Percentiles rank a stretch among this genome's conserved stretches.
These are phyloP conservation scores for Trichogramma pretiosum DNA, from an alignment of 1,140 invertebrate species.

Conservation along the genomic window DNA sequence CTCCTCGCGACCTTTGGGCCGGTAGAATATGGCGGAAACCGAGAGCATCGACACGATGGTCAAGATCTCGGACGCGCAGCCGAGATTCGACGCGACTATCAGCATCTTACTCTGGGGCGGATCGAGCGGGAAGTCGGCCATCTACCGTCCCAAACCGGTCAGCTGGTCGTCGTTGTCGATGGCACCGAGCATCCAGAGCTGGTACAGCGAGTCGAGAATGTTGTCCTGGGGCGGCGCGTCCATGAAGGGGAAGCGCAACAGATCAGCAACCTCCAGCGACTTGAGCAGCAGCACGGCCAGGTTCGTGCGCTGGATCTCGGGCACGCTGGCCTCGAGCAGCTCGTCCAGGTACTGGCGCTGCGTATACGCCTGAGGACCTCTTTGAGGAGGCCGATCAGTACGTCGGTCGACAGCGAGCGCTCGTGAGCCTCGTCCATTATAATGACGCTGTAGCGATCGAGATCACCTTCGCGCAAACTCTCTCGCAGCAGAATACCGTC, in stretches of 20 bases:
- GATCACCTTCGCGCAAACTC: constrained; percentile 85
- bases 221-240: constrained; percentile 98
- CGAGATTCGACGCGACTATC: constrained; percentile 83
- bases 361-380: constrained; percentile 93
- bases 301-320: constrained; percentile 98
- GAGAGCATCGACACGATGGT: constrained; percentile 98
- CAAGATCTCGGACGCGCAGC: constrained; percentile 82
- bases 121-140: constrained; percentile 99
- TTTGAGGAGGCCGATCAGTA: constrained; percentile 90
- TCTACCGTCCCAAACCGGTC: constrained; percentile 86
- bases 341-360: constrained; percentile 95
- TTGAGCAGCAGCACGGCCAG: constrained; percentile 91
- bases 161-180: constrained; percentile 90
- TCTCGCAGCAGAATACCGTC: constrained; percentile 96
- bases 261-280: constrained; percentile 89
- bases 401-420: constrained; percentile 93
- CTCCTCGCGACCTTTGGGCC: constrained; percentile 96
- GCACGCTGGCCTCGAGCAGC: constrained; percentile 83
- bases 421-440: constrained; percentile 99
- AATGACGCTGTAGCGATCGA: constrained; percentile 92
- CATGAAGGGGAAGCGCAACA: constrained; percentile 99
- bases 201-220: constrained; percentile 98
- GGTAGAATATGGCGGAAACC: constrained; percentile 96
- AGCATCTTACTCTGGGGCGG: constrained; percentile 98
- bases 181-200: constrained; percentile 96